Base-by-base conservation (phyloP, 2,797 vertebrate species). In the Gadopsis marmoratus region DNA sequence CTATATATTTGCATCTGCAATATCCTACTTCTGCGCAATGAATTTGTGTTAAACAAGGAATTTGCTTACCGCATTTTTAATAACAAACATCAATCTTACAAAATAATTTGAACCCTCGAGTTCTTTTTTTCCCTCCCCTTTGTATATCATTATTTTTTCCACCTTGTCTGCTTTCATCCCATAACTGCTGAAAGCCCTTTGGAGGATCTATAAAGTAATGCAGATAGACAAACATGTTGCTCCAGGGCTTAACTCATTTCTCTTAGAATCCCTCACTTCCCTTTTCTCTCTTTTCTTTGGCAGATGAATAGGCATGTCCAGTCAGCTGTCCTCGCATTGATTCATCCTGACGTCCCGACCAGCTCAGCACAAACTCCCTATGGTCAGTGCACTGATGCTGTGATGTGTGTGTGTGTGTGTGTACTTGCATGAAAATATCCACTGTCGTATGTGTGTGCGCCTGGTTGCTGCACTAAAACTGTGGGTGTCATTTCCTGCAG, bases 301-400 rank as follows among this genome's bases (percentile, higher is more conserved):
- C 94, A 93, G 90, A 95, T 96, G 95, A 96, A 95, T 96, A 94
- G 94, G 94, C 94, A 93, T 94, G 94, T 94, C 93, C 94, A 95
- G 94, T 96, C 95, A 96, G 95, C 95, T 95, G 94, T 95, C 93
- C 94, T 92, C 89, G 82, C 94, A 93, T 93, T 95, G 94, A 95
- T 96, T 95, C 94, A 94, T 94, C 90, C 94, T 95, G 95, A 95
- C 93, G 84, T 94, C 94, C 94, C 88, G 87, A 95, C 95, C 93
- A 95, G 95, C 95, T 96, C 95, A 96, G 95, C 95, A 95, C 94
- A 95, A 96, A 95, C 93, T 91, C 93, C 94, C 95, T 93, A 94
- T 93, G 94, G 95, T 92, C 93, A 91, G 93, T 88, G 86, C 88
- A 86, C 91, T 94, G 92, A 92, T 26, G 26, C 37, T 80, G 47